These are phyloP conservation scores for Hydrozoanthus gracilis DNA, from an alignment of 92 coral and sea anemone genomes.

Conservation along the genomic window DNA sequence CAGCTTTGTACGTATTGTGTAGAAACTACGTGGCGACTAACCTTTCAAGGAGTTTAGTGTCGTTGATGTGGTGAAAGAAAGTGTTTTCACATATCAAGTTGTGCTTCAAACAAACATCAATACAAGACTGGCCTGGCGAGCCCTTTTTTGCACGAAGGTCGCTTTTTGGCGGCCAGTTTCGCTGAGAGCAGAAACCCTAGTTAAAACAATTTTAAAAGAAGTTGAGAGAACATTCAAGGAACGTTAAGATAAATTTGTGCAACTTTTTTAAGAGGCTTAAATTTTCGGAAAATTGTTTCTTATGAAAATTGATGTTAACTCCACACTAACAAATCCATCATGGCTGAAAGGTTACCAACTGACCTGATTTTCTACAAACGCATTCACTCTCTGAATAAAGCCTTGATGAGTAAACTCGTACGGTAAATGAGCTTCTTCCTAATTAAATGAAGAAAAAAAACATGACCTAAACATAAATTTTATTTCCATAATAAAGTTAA, in stretches of 20 bases:
- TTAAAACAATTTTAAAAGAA: not conserved
- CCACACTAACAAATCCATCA: not conserved
- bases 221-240: no score
- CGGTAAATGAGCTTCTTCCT: slow-evolving; percentile 90
- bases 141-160: slow-evolving; percentile 62
- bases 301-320: not conserved
- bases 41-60: slow-evolving; percentile 64
- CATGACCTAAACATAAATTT: not conserved
- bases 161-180: slow-evolving; percentile 78
- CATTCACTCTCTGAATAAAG: slow-evolving; percentile 87
- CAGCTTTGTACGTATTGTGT: no score
- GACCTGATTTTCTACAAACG: slow-evolving; percentile 84
- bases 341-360: not conserved
- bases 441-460: not conserved
- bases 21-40: slow-evolving; percentile 23
- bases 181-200: slow-evolving; percentile 55
- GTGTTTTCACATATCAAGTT: slow-evolving; percentile 80
- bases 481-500: no score
- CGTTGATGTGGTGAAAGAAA: slow-evolving; percentile 70
- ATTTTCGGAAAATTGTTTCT: not conserved
- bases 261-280: not conserved
- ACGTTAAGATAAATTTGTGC: no score
- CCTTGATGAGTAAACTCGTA: slow-evolving; percentile 92
- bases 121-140: slow-evolving; percentile 75
- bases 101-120: slow-evolving; percentile 64